phyloP scores from a whole-genome alignment of 1,140 invertebrate genomes.

The Nasonia giraulti region DNA sequence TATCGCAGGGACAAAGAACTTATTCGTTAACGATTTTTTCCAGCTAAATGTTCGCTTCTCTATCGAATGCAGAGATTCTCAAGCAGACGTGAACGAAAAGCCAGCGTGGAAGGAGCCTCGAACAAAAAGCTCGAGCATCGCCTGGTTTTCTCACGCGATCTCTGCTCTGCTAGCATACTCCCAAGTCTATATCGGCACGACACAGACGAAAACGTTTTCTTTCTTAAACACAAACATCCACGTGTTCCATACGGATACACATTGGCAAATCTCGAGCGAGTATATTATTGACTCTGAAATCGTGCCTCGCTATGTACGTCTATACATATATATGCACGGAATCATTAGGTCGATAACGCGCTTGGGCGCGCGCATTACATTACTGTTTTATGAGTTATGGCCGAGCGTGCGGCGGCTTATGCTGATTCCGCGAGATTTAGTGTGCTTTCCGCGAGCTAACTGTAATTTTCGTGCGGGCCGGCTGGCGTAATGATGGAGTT shows the following conservation, averaged over 20 bases:
- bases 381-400: conserved; percentile 40
- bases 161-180: not conserved
- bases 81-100: not conserved
- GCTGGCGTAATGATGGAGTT: not conserved
- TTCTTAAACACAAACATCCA: not conserved
- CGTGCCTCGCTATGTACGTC: not conserved
- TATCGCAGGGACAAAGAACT: not conserved
- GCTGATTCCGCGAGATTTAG: conserved; percentile 44
- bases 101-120: not conserved
- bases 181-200: conserved; percentile 24
- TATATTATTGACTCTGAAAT: not conserved
- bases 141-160: conserved; percentile 49
- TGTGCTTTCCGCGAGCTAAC: conserved; percentile 15
- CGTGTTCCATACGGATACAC: not conserved
- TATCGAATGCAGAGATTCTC: not conserved
- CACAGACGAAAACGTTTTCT: conserved; percentile 21
- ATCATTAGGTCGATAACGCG: conserved; percentile 44
- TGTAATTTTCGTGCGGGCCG: conserved; percentile 24
- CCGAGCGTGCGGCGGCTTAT: not conserved
- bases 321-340: not conserved
- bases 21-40: not conserved
- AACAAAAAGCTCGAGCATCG: conserved; percentile 42
- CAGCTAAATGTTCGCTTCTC: not conserved
- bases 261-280: not conserved
- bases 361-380: not conserved